Evolutionary conservation across 2,888 invertebrate genomes (phyloP), one percentile per base, ranked within the genome.

Genomic region (Lymantria monacha): DNA sequence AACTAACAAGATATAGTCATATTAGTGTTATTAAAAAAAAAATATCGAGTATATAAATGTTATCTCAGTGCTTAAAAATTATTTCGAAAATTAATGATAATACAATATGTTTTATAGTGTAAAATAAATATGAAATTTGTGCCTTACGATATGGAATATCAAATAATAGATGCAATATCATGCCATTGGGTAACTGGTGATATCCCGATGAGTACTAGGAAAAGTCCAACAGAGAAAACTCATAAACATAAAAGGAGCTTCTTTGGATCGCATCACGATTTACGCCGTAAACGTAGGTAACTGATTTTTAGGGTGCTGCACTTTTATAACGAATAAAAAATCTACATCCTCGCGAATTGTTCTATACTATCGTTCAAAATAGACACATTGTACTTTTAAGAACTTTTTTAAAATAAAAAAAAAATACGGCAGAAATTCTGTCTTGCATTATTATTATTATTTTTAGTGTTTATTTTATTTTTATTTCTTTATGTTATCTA

Each of bases 261-360:
- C 13, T 84, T 86, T 48, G 84, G 85, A 56, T 84, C 83, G 0
- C 77, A 75, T 33, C 70, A 79, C 15, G 76, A 80, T 44, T 66
- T 74, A 36, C 68, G 69, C 12, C 58, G 61, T 14, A 83, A 80
- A 77, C 69, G 78, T 78, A 76, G 64, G 9, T 33, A 33, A 33
- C 10, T 33, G 9, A n/a, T 46, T 22, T 22, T 22, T 22, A 22
- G 5, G 22, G 22, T 22, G 3, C 22, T 22, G 22, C 2, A 3
- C 22, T 22, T 5, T 3, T 2, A 22, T 22, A 22, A 5, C 5
- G 22, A 22, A 22, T 22, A 3, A 22, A 22, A 22, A 22, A 22
- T 22, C 5, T 22, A 22, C 22, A n/a, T n/a, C n/a, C n/a, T n/a
- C n/a, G n/a, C n/a, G n/a, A n/a, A n/a, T n/a, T n/a, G n/a, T n/a